Conservation (phyloP, 2,113 vertebrate species). For the Nycticryphes semicollaris region DNA sequence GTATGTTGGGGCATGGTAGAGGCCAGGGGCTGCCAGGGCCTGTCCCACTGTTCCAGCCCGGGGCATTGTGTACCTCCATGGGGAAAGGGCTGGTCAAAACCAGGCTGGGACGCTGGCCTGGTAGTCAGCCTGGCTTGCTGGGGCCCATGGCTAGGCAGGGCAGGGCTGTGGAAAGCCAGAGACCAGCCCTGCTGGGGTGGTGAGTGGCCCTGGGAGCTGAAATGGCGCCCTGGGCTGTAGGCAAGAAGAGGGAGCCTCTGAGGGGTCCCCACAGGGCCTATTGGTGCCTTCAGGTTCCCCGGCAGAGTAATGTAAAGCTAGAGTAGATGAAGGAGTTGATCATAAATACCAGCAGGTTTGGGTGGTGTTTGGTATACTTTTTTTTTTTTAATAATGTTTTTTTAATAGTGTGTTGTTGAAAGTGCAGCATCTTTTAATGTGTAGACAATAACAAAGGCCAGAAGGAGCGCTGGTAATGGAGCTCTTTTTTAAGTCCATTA, state of each 20-base stretch:
- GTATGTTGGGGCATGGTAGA: accelerated
- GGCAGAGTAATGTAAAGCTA: not conserved
- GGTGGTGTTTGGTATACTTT: not conserved
- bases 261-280: accelerated
- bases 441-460: not conserved
- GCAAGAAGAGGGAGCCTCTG: not conserved
- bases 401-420: not conserved
- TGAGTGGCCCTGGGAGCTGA: accelerated
- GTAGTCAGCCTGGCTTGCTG: not conserved
- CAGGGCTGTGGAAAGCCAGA: not conserved
- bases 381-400: not conserved
- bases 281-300: not conserved
- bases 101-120: accelerated
- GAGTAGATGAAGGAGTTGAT: not conserved
- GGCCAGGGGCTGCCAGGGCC: not conserved
- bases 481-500: not conserved
- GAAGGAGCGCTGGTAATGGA: not conserved
- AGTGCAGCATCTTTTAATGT: not conserved
- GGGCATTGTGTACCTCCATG: accelerated
- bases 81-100: not conserved
- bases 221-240: not conserved
- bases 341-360: not conserved
- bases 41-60: accelerated
- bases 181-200: not conserved
- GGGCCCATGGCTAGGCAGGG: not conserved